Evolutionary conservation across 2,888 invertebrate species (phyloP).

Genomic region (Ophion slaviceki): DNA sequence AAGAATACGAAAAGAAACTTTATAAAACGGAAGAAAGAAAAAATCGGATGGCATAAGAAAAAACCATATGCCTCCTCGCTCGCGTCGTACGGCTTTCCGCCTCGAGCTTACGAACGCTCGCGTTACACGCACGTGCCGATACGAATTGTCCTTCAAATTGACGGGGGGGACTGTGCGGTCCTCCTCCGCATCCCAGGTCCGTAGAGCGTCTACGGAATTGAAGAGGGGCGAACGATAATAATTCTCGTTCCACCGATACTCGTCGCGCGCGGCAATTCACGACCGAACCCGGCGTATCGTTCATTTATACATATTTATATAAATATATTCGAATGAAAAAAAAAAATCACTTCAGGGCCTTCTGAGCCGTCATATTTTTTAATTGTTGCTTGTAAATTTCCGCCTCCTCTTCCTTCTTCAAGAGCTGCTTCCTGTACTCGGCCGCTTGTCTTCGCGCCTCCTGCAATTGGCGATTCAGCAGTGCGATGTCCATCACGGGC

Average conservation of each 20-base stretch:
- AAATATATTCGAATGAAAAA: conserved; percentile 27
- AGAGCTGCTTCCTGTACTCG: conserved; percentile 81
- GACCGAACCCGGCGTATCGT: conserved; percentile 12
- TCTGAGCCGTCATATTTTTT: conserved; percentile 76
- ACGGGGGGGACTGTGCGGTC: background rate
- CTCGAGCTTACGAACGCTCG: conserved; percentile 20
- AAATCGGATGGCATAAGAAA: conserved; percentile 21
- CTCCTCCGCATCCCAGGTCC: background rate
- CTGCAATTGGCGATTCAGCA: conserved; percentile 80
- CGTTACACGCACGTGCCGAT: background rate
- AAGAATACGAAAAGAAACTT: conserved; percentile 26
- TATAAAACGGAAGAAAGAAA: conserved; percentile 12
- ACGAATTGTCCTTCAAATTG: conserved; percentile 28
- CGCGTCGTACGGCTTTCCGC: background rate
- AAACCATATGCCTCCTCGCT: background rate
- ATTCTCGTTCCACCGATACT: background rate
- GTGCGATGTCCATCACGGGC: conserved; percentile 78
- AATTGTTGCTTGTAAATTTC: conserved; percentile 83
- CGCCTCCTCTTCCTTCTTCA: conserved; percentile 82
- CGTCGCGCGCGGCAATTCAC: background rate
- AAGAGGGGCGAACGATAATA: conserved; percentile 11
- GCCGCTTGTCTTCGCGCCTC: conserved; percentile 81
- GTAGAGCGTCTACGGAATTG: conserved; percentile 15
- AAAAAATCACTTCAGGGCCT: conserved; percentile 69
- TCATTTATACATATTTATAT: conserved; percentile 29